Conservation (phyloP, 2,797 vertebrate species). For the Lithobates pipiens region DNA sequence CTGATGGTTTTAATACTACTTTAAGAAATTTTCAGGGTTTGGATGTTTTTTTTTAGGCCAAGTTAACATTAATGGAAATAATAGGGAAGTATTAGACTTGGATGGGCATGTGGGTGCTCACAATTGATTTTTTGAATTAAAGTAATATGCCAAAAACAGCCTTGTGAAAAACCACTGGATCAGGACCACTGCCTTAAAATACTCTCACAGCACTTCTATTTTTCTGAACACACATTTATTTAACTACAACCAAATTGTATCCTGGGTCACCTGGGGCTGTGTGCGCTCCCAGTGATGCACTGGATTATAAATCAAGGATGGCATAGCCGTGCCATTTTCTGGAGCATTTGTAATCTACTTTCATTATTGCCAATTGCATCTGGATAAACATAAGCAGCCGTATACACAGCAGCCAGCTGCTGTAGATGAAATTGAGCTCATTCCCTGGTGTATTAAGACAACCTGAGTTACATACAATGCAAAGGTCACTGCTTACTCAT, state of each 20-base stretch:
- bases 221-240: neutral
- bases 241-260: neutral
- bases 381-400: slow-evolving; percentile 21
- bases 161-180: no score
- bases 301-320: neutral
- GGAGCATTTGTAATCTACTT: neutral
- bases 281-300: neutral
- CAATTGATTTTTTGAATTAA: no score
- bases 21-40: no score
- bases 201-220: neutral
- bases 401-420: neutral
- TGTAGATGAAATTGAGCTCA: neutral
- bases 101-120: no score
- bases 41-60: no score
- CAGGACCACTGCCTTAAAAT: neutral
- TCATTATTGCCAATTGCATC: slow-evolving; percentile 29
- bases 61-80: no score
- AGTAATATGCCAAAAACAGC: no score
- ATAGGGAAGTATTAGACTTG: no score
- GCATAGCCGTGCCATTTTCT: neutral
- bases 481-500: slow-evolving; percentile 30
- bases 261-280: neutral
- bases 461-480: neutral
- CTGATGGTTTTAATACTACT: no score
- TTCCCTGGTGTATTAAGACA: neutral